Percentiles rank a stretch among this genome's conserved stretches.
Evolutionary conservation across 2,113 vertebrate genomes (phyloP).

Genomic region (Lanius ludovicianus): DNA sequence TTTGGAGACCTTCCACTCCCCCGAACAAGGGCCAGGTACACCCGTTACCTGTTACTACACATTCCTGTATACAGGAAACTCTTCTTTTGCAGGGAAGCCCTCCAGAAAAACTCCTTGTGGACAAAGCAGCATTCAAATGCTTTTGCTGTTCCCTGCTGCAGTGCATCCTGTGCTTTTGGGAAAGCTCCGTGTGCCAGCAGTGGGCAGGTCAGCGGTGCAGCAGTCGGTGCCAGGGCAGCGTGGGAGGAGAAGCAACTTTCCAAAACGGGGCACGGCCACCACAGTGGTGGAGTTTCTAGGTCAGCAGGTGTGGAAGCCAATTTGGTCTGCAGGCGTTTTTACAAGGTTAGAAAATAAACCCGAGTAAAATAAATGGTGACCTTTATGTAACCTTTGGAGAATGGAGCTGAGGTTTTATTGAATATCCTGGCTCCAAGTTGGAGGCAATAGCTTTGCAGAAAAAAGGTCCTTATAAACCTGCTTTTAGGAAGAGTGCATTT

Average conservation of each 20-base stretch:
- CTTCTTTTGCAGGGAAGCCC: not conserved
- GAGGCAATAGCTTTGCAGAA: not conserved
- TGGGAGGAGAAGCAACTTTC: not conserved
- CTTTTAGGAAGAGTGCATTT: not conserved
- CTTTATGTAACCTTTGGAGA: slow-evolving; percentile 56
- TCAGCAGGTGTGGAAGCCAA: slow-evolving; percentile 56
- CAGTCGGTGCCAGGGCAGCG: rapidly evolving
- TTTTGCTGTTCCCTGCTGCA: not conserved
- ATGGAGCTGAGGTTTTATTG: slow-evolving; percentile 35
- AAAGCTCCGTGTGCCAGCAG: rapidly evolving
- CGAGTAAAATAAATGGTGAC: slow-evolving; percentile 45
- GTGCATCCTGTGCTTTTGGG: not conserved
- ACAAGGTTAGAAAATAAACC: slow-evolving; percentile 59
- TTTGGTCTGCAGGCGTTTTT: slow-evolving; percentile 53
- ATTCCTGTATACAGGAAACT: not conserved
- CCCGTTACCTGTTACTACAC: not conserved
- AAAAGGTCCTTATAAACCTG: not conserved
- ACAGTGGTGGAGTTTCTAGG: not conserved
- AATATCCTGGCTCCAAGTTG: not conserved
- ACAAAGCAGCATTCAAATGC: not conserved
- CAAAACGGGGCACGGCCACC: not conserved
- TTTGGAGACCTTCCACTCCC: not conserved
- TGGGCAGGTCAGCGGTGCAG: not conserved
- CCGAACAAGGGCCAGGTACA: not conserved
- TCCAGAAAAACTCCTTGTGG: not conserved